These are phyloP conservation scores for Leucoptera coffeella DNA, from an alignment of 2,888 invertebrate genomes.

Conservation along the genomic window DNA sequence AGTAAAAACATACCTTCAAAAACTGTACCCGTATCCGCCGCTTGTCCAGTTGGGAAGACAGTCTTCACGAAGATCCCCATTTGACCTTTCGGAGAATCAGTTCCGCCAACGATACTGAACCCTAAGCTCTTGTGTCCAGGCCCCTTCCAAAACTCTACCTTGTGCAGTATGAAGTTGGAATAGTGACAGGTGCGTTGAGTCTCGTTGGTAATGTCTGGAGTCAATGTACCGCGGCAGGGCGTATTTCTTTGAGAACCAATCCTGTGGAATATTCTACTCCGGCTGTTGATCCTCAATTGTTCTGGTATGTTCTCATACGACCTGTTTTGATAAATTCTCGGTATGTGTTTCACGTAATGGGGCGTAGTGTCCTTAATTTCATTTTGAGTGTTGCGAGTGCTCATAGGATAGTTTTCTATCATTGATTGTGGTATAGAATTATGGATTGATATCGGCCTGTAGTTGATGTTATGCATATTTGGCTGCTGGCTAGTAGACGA, in stretches of 20 bases:
- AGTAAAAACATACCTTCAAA: conserved; percentile 62
- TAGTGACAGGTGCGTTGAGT: conserved; percentile 21
- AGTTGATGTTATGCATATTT: conserved; percentile 19
- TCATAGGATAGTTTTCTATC: conserved; percentile 15
- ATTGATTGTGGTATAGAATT: conserved; percentile 22
- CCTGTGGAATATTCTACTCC: conserved; percentile 38
- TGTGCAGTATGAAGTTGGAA: conserved; percentile 27
- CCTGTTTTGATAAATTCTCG: conserved; percentile 38
- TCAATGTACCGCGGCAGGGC: conserved; percentile 21
- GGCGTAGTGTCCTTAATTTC: conserved; percentile 37
- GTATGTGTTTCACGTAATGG: conserved; percentile 37
- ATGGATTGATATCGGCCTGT: conserved; percentile 42
- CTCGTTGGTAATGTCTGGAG: conserved; percentile 18
- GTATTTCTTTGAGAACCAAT: conserved; percentile 39
- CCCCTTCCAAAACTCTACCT: conserved; percentile 72
- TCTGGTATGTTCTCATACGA: conserved; percentile 46
- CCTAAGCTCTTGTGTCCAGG: conserved; percentile 79
- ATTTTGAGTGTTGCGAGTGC: conserved; percentile 25
- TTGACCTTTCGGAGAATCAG: conserved; percentile 80
- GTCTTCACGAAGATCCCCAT: conserved; percentile 89
- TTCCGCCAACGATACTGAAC: conserved; percentile 86
- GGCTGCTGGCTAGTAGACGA: conserved; percentile 23
- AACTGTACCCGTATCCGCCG: conserved; percentile 75
- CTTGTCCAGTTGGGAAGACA: conserved; percentile 79
- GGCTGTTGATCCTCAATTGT: conserved; percentile 30